Conservation (phyloP, 2,113 vertebrate species). For the Xiphias gladius region DNA sequence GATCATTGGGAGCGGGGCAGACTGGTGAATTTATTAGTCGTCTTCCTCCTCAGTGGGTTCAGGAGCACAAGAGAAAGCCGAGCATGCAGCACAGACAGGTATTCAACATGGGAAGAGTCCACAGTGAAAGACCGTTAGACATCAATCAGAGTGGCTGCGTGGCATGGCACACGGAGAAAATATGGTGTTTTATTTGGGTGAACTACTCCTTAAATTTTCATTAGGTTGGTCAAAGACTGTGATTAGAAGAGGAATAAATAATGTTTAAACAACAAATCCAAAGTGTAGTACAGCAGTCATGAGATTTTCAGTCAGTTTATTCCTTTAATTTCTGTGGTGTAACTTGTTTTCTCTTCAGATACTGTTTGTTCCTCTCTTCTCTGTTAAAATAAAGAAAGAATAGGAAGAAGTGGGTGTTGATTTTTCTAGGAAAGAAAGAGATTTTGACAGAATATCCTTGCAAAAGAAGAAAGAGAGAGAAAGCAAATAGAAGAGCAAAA, state of each 20-base stretch:
- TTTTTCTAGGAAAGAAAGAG: constrained; percentile 26
- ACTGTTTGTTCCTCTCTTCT: not conserved
- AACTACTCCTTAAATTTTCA: not conserved
- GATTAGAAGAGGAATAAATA: not conserved
- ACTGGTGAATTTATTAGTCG: constrained; percentile 57
- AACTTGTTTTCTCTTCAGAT: not conserved
- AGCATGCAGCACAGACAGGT: constrained; percentile 9
- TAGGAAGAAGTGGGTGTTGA: constrained; percentile 16
- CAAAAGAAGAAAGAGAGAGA: not conserved
- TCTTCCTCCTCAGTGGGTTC: constrained; percentile 53
- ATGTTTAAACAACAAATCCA: not conserved
- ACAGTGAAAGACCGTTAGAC: constrained; percentile 42
- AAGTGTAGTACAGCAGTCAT: not conserved
- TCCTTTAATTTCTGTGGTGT: not conserved
- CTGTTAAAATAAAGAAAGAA: constrained; percentile 6
- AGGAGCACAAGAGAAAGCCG: constrained; percentile 8
- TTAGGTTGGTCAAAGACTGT: not conserved
- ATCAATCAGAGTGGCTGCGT: constrained; percentile 44
- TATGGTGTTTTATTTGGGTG: not conserved
- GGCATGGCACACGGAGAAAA: not conserved
- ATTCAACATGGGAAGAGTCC: constrained; percentile 34
- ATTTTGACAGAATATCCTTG: constrained; percentile 29
- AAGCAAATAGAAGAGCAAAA: not conserved
- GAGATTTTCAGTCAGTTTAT: constrained; percentile 1
- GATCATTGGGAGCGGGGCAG: constrained; percentile 10